Percentiles rank a stretch among this genome's conserved stretches.
Conservation (phyloP, 2,113 vertebrate species). For the Cromileptes altivelis region DNA sequence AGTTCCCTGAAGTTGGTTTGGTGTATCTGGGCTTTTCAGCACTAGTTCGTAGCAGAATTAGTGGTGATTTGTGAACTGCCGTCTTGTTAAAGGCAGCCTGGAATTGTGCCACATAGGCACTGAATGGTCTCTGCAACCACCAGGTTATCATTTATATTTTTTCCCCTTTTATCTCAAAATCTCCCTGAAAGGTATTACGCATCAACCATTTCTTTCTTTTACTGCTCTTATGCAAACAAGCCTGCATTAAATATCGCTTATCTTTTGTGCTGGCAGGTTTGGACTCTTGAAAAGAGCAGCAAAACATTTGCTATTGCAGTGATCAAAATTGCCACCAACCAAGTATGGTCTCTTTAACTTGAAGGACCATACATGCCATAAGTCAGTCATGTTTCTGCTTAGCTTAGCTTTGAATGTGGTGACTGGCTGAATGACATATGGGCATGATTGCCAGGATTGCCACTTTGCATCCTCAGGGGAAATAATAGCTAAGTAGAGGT, state of each 20-base stretch:
- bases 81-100: neutral
- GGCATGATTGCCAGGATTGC: neutral
- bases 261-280: no score
- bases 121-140: neutral
- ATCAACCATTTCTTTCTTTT: no score
- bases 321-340: neutral
- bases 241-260: no score
- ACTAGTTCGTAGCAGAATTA: neutral
- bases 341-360: neutral
- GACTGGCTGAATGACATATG: neutral
- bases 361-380: neutral
- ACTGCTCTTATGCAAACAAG: no score
- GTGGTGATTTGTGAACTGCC: neutral
- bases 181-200: no score
- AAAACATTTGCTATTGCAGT: neutral
- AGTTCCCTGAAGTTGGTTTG: no score
- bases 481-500: neutral
- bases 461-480: slow-evolving; percentile 8
- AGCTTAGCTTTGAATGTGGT: neutral
- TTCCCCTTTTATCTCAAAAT: no score
- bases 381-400: neutral
- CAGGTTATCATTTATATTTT: neutral
- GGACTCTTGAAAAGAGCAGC: no score
- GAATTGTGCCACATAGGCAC: neutral
- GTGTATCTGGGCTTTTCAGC: no score